Conservation (phyloP, 2,113 vertebrate genomes). For the Pogona vitticeps region DNA sequence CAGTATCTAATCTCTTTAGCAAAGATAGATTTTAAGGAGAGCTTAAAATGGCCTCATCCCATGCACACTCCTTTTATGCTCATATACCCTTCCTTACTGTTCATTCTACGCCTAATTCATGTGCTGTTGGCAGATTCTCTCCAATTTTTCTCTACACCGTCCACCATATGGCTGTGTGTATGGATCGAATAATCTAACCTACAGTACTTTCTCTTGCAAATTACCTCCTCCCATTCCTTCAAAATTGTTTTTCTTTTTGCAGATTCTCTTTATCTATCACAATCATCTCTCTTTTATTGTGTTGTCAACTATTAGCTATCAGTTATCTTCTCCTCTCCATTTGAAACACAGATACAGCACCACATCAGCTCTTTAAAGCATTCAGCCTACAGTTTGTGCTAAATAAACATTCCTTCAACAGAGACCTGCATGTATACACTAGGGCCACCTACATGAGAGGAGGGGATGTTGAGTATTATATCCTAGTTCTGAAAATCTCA, state of each 20-base stretch:
- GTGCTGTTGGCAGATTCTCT: background rate
- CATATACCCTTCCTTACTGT: background rate
- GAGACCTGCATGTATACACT: background rate
- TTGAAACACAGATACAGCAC: background rate
- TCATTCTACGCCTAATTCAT: conserved; percentile 12
- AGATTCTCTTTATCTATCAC: background rate
- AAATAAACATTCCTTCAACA: background rate
- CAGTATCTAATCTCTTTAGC: background rate
- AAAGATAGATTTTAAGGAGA: background rate
- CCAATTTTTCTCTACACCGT: background rate
- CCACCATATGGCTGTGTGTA: conserved; percentile 4
- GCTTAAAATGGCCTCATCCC: background rate
- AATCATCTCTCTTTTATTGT: background rate
- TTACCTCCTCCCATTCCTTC: background rate
- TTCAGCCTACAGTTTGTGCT: too few relatives aligned
- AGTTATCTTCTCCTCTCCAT: background rate
- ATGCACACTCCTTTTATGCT: background rate
- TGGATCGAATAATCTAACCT: background rate
- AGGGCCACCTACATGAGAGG: background rate
- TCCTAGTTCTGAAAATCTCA: too few relatives aligned
- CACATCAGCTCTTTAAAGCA: background rate
- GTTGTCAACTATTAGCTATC: background rate
- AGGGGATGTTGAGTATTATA: too few relatives aligned
- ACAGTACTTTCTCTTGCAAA: background rate
- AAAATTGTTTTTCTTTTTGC: background rate